phyloP scores from a whole-genome alignment of 1,140 invertebrate genomes.

The Halictus rubicundus region DNA sequence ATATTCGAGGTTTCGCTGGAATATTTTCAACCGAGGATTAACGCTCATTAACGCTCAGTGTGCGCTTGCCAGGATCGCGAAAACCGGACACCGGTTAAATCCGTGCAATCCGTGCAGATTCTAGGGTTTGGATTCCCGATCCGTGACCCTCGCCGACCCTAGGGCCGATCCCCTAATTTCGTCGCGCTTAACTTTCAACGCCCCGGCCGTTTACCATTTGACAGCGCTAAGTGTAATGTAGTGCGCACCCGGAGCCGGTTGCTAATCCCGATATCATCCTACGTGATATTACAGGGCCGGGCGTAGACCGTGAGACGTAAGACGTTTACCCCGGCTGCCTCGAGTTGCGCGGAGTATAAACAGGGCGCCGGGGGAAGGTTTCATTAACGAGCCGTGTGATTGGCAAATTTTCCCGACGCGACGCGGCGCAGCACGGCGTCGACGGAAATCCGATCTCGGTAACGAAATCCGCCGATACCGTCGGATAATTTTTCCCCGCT shows the following conservation, averaged over 20 bases:
- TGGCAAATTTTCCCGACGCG: slow-evolving; percentile 32
- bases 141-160: not conserved
- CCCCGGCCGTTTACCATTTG: slow-evolving; percentile 3
- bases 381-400: slow-evolving; percentile 45
- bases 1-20: no score
- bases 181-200: slow-evolving; percentile 28
- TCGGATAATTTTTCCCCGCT: not conserved
- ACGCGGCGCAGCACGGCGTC: not conserved
- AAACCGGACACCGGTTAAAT: not conserved
- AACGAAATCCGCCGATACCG: slow-evolving; percentile 21
- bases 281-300: slow-evolving; percentile 31
- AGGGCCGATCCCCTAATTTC: slow-evolving; percentile 29
- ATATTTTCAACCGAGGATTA: no score
- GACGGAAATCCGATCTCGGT: slow-evolving; percentile 19
- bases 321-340: slow-evolving; percentile 30
- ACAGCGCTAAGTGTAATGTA: slow-evolving; percentile 30
- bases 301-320: not conserved
- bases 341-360: slow-evolving; percentile 21
- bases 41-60: no score
- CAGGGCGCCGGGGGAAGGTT: not conserved
- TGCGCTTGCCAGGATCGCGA: no score
- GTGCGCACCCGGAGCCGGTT: not conserved
- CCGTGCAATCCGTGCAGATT: slow-evolving; percentile 14
- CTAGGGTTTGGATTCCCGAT: slow-evolving; percentile 17
- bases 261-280: slow-evolving; percentile 39